These are phyloP conservation scores for Muscidifurax raptorellus DNA, from an alignment of 1,140 invertebrate genomes.

Conservation along the genomic window DNA sequence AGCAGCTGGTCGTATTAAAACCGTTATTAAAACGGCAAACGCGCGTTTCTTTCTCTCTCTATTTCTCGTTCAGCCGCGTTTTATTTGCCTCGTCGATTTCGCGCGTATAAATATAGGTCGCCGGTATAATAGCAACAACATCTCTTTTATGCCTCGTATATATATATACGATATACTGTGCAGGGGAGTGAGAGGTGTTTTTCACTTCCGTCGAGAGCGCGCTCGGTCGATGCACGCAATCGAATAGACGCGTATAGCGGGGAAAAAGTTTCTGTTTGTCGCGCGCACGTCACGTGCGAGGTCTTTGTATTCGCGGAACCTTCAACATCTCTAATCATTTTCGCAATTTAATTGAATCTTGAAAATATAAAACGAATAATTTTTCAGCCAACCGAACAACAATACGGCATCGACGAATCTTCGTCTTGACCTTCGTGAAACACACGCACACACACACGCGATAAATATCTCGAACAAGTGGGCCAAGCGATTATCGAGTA, in stretches of 20 bases:
- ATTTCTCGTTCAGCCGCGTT: neutral
- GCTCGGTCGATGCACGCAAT: slow-evolving; percentile 3
- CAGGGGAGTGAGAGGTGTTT: neutral
- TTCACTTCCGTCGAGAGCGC: slow-evolving; percentile 1
- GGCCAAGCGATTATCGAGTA: slow-evolving; percentile 33
- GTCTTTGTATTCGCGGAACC: too few relatives aligned
- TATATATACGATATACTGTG: neutral
- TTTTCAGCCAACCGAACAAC: too few relatives aligned
- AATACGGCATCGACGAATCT: too few relatives aligned
- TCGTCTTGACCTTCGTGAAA: too few relatives aligned
- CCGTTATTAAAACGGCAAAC: neutral
- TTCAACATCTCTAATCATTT: too few relatives aligned
- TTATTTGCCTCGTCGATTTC: neutral
- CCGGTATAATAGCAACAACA: neutral
- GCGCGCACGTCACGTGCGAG: too few relatives aligned
- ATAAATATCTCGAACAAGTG: neutral
- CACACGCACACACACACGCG: too few relatives aligned
- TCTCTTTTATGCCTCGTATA: neutral
- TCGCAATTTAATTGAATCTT: too few relatives aligned
- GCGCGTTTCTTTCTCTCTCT: too few relatives aligned
- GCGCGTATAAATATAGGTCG: slow-evolving; percentile 15
- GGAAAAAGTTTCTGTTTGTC: too few relatives aligned
- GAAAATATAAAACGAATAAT: too few relatives aligned
- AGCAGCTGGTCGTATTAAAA: neutral
- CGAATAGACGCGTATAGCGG: neutral